A percentile compares a stretch with the other conserved stretches of the same genome.
These are phyloP conservation scores for Phalloptychus januarius DNA, from an alignment of 2,797 vertebrate species.

Conservation along the genomic window DNA sequence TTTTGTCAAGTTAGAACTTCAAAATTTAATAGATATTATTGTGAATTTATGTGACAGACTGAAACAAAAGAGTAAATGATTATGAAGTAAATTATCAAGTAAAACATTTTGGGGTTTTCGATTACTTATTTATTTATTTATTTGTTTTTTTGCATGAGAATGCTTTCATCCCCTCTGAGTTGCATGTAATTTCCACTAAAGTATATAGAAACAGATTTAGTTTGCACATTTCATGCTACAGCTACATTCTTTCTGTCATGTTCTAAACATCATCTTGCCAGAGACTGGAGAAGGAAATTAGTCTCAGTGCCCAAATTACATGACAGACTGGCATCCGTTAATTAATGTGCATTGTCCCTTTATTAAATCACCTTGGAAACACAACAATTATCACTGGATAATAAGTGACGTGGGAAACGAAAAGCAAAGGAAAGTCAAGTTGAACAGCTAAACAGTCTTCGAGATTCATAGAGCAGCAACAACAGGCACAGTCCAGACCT, in stretches of 20 bases:
- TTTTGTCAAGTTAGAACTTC: not conserved
- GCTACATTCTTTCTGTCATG: too few relatives aligned
- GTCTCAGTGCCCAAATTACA: not conserved
- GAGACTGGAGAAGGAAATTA: not conserved
- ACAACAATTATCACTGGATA: constrained; percentile 55
- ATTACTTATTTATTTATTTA: not conserved
- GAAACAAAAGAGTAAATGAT: not conserved
- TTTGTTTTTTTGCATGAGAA: not conserved
- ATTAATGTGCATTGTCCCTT: not conserved
- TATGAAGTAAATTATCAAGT: not conserved
- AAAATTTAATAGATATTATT: not conserved
- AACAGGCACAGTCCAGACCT: not conserved
- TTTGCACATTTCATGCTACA: too few relatives aligned
- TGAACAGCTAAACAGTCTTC: not conserved
- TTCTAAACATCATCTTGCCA: too few relatives aligned
- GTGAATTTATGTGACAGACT: not conserved
- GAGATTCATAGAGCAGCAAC: not conserved
- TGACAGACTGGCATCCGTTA: not conserved
- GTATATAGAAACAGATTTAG: not conserved
- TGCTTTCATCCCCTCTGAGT: not conserved
- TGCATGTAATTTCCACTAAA: too few relatives aligned
- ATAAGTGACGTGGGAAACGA: constrained; percentile 64
- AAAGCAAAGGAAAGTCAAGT: constrained; percentile 30
- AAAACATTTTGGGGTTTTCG: not conserved
- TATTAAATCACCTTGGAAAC: constrained; percentile 77